Conservation (phyloP, 2,113 vertebrate genomes). For the rabbit (Oryctolagus cuniculus) region DNA sequence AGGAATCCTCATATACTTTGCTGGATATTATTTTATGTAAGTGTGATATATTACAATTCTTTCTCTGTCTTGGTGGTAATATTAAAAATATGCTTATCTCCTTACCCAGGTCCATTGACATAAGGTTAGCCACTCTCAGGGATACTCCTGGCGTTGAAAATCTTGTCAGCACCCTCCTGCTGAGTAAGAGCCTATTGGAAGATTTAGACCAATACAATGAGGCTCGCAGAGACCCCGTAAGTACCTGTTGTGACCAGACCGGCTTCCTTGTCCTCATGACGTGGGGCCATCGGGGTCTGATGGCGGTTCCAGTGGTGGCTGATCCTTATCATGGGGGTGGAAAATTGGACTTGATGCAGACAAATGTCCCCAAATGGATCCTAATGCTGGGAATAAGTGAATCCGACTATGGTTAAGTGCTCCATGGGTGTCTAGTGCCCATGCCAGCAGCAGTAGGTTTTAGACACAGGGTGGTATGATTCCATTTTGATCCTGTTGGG, state of each 20-base stretch:
- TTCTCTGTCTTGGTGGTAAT: background rate
- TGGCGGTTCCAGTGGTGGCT: too few species aligned
- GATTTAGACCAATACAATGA: slow-evolving; percentile 89
- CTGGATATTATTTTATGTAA: background rate
- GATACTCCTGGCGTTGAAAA: slow-evolving; percentile 88
- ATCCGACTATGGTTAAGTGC: background rate
- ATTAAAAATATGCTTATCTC: background rate
- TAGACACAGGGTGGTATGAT: background rate
- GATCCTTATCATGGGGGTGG: background rate
- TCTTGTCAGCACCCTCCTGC: slow-evolving; percentile 87
- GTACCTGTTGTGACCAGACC: slow-evolving; percentile 71
- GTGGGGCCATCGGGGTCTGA: background rate
- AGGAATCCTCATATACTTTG: background rate
- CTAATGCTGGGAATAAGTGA: background rate
- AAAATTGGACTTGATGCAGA: background rate
- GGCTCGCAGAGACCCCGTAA: slow-evolving; percentile 89
- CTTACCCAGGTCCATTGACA: slow-evolving; percentile 88
- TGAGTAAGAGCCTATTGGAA: slow-evolving; percentile 86
- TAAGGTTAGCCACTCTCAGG: slow-evolving; percentile 87
- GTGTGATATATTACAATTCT: slow-evolving; percentile 20
- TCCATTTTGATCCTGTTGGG: background rate
- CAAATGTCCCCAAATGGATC: background rate
- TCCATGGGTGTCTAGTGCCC: background rate
- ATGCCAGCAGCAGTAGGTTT: background rate
- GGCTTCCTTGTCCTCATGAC: background rate